Evolutionary conservation across 2,888 invertebrate species (phyloP), one percentile per base, ranked within the genome.

Genomic region (Synanthedon vespiformis): DNA sequence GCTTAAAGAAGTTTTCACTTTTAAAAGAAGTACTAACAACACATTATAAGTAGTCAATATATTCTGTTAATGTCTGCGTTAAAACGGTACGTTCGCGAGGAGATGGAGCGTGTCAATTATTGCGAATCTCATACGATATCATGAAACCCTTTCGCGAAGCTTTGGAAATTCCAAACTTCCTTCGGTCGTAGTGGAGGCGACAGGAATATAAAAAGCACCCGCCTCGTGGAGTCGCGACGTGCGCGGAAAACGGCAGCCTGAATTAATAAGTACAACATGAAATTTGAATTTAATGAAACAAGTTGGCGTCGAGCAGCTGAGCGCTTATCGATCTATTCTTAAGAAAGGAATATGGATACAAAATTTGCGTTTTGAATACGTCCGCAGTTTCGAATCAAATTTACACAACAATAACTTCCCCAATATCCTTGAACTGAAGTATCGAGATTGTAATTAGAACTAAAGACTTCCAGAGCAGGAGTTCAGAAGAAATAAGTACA

Each of bases 201-300:
- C 53, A 52, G 53, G 58, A 58, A 56, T 80, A 80, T 81, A 81
- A 83, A 85, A 83, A 83, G 68, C 71, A 70, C 62, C 66, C 74
- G 70, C 63, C 62, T 64, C 61, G 63, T 61, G 63, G 65, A 71
- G 68, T 64, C 64, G 65, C 68, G 64, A 70, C 77, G 82, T 77
- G 74, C 74, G 71, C 70, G 62, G 70, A 68, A 75, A 80, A 76
- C 77, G 76, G 66, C 68, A 70, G 67, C 72, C 74, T 84, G 85
- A 88, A 87, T 88, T 88, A 87, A 88, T 88, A 88, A 88, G 81
- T 85, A 83, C 79, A 87, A 86, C 87, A 84, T 80, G 81, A 85
- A 88, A 88, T 88, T 87, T 88, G 86, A 88, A 88, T 88, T 87
- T 88, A 88, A 88, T 88, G 87, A 88, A 87, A 88, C 87, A 88